Evolutionary conservation across 2,797 vertebrate genomes (phyloP).

Genomic region (Eospalax fontanierii): DNA sequence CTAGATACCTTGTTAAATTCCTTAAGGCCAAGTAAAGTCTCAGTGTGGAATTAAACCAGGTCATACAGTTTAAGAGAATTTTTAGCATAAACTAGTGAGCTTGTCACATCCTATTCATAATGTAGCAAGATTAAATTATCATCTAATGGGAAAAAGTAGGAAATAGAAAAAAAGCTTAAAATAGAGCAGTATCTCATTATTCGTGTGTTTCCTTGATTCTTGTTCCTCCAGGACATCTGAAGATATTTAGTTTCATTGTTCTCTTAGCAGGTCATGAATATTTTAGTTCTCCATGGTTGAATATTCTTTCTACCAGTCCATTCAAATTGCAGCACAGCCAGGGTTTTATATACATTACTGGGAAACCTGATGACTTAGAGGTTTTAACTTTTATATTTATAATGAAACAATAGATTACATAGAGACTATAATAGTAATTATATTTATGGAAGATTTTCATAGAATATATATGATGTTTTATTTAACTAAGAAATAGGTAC

Average conservation of each 20-base stretch:
- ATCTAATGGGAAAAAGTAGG: constrained; percentile 77
- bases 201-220: constrained; percentile 85
- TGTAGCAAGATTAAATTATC: constrained; percentile 76
- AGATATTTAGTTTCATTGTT: constrained; percentile 89
- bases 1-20: not conserved
- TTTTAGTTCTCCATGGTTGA: constrained; percentile 89
- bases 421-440: not conserved
- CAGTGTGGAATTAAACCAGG: constrained; percentile 39
- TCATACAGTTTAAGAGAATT: constrained; percentile 61
- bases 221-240: constrained; percentile 87
- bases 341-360: constrained; percentile 85
- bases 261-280: constrained; percentile 89
- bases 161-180: constrained; percentile 83
- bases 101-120: constrained; percentile 75
- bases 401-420: constrained; percentile 18
- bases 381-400: constrained; percentile 8
- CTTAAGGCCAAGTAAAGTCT: constrained; percentile 30
- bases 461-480: not conserved
- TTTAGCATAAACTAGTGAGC: constrained; percentile 53
- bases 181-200: constrained; percentile 83
- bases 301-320: constrained; percentile 87
- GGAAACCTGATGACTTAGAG: constrained; percentile 74
- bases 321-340: constrained; percentile 87
- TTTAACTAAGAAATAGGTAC: constrained; percentile 10
- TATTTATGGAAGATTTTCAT: constrained; percentile 18